These are phyloP conservation scores for Drosophila serrata DNA, from an alignment of 1,140 invertebrate species.

Conservation along the genomic window DNA sequence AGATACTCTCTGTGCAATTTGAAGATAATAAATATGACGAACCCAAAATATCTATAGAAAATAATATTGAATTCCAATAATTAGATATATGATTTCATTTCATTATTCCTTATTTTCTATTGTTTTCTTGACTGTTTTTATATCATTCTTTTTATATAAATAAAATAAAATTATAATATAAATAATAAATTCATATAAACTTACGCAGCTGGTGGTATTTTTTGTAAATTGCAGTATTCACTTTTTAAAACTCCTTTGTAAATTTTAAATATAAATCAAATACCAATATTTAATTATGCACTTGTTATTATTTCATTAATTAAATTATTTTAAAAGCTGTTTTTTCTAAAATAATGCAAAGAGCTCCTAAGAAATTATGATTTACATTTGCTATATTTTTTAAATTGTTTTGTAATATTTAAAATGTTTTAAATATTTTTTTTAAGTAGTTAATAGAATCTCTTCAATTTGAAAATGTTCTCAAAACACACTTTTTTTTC, in stretches of 20 bases:
- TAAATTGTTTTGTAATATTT: not conserved
- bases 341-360: not conserved
- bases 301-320: not conserved
- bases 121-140: not conserved
- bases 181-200: not conserved
- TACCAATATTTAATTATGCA: not conserved
- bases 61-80: not conserved
- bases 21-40: not conserved
- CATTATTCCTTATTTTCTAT: too few species aligned
- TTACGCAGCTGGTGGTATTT: not conserved
- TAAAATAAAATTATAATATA: not conserved
- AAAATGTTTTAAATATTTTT: not conserved
- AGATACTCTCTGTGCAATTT: not conserved
- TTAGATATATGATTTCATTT: too few species aligned
- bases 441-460: not conserved
- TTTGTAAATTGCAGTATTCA: not conserved
- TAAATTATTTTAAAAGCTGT: too few species aligned
- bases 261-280: not conserved
- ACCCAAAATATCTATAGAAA: not conserved
- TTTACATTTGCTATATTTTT: not conserved
- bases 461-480: not conserved
- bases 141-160: not conserved
- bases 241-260: not conserved
- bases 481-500: constrained; percentile 4
- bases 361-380: not conserved